Percentiles rank a stretch among this genome's conserved stretches.
Evolutionary conservation across 2,888 invertebrate genomes (phyloP).

Genomic region (Crematogaster levior): DNA sequence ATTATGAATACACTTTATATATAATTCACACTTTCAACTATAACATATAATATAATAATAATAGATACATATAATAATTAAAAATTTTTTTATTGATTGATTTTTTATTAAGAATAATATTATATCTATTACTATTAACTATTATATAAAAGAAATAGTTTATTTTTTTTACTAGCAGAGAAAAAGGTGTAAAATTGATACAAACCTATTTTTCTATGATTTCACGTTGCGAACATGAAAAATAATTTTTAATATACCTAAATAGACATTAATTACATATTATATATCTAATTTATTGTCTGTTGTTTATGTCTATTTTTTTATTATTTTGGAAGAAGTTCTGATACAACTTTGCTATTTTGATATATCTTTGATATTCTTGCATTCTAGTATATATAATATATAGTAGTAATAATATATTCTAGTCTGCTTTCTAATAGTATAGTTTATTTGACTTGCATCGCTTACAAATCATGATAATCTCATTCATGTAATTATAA

Average conservation of each 20-base stretch:
- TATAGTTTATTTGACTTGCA: background rate
- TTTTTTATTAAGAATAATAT: background rate
- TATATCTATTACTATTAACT: too few species aligned
- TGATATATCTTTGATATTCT: background rate
- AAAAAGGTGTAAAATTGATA: background rate
- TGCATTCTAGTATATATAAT: background rate
- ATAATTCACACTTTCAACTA: background rate
- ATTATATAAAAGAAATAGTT: too few species aligned
- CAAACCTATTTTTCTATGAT: background rate
- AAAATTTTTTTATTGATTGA: background rate
- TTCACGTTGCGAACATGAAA: background rate
- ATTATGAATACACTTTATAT: background rate
- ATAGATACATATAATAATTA: background rate
- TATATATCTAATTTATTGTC: background rate
- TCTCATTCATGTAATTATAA: background rate
- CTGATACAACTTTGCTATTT: background rate
- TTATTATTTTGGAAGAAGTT: background rate
- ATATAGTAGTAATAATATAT: too few species aligned
- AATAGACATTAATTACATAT: background rate
- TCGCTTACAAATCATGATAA: constrained; percentile 5
- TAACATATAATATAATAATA: background rate
- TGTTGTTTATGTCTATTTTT: background rate
- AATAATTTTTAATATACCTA: background rate
- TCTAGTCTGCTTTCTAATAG: too few species aligned
- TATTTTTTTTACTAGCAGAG: background rate